Base-by-base conservation (phyloP, 2,888 invertebrate species). In the Leptodirus hochenwartii region DNA sequence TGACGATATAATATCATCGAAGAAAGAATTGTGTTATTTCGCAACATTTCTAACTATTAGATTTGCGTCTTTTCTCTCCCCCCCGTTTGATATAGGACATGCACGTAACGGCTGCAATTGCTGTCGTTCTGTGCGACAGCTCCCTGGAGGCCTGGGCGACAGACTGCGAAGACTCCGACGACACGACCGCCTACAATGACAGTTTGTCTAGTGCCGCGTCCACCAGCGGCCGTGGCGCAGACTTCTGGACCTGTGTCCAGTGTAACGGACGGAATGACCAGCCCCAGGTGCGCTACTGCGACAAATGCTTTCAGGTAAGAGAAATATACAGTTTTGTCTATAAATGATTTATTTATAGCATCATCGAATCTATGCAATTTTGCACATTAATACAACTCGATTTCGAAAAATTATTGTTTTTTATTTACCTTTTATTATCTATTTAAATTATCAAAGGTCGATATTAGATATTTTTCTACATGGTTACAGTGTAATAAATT, bases 281-380 rank as follows among this genome's bases (percentile, higher is more conserved):
- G 56, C 70, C 72, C 22, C 53, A 64, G 33, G 75, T 66, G 47
- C 55, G 70, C 37, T 74, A 67, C 56, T 77, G 76, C 52, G 66
- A 70, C 49, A 68, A 67, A 53, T 76, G 75, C 49, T 75, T 66
- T 50, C 68, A 70, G 70, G 75, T 73, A 49, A 43, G 43, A 34
- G n/a, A n/a, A n/a, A 34, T 37, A 35, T 35, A 14, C n/a, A n/a
- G n/a, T n/a, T n/a, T n/a, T n/a, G n/a, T n/a, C n/a, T n/a, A n/a
- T n/a, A n/a, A n/a, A n/a, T n/a, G n/a, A n/a, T n/a, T n/a, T n/a
- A n/a, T n/a, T n/a, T n/a, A n/a, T n/a, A n/a, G n/a, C n/a, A n/a
- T n/a, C n/a, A n/a, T n/a, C n/a, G n/a, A n/a, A n/a, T n/a, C n/a
- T n/a, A n/a, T n/a, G n/a, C n/a, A n/a, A n/a, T n/a, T n/a, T n/a